phyloP scores from a whole-genome alignment of 2,113 vertebrate genomes.

The Ophiodon elongatus region DNA sequence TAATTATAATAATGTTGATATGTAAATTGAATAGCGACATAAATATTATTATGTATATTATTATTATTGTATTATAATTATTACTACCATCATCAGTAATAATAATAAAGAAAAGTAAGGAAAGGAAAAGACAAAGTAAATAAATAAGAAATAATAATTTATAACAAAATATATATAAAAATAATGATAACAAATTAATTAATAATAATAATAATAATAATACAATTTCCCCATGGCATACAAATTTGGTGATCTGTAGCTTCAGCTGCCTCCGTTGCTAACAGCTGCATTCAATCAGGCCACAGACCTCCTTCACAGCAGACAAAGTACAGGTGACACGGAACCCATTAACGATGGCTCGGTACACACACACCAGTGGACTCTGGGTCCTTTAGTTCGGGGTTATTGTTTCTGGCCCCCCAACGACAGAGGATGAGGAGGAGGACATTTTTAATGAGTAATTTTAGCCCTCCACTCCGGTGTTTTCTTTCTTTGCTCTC shows the following conservation, averaged over 20 bases:
- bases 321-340: not conserved
- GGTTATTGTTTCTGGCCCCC: not conserved
- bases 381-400: not conserved
- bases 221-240: no score
- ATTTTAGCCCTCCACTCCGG: not conserved
- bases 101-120: no score
- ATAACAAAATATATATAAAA: no score
- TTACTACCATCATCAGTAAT: no score
- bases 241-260: not conserved
- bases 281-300: conserved; percentile 9
- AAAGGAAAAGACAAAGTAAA: no score
- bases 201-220: no score
- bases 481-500: not conserved
- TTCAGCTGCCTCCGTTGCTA: not conserved
- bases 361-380: no score
- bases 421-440: not conserved
- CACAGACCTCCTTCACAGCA: not conserved
- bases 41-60: not conserved
- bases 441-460: not conserved
- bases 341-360: not conserved
- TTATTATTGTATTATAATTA: no score
- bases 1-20: no score
- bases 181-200: no score
- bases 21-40: not conserved
- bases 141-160: no score